Base-by-base conservation (phyloP, 2,888 invertebrate genomes). In the Apotomis turbidana region DNA sequence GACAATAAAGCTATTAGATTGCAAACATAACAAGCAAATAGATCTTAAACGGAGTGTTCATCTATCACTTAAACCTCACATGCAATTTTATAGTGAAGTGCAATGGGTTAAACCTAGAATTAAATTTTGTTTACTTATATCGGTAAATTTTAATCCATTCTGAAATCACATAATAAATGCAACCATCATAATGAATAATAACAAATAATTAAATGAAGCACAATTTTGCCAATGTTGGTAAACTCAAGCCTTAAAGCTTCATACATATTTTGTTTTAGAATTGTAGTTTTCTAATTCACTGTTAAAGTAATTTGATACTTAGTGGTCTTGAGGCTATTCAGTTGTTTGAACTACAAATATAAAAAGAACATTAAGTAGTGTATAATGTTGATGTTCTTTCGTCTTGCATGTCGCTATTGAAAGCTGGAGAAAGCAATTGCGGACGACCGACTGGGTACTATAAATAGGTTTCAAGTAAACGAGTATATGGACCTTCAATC, bases 361-460 rank as follows among this genome's bases (percentile, higher is more conserved):
- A 58, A 15, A 36, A 61, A 27, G 27, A 5, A 36, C 44, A 55
- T 27, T 41, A 64, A 55, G 44, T 44, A 55, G 64, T 64, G 46
- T 55, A 57, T 66, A 55, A 55, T 44, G 49, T 10, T 10, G 41
- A 8, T 64, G 54, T 41, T 41, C 60, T 63, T 64, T 70, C 63
- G 58, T 58, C 62, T 13, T 59, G 61, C 54, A 58, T 10, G 46
- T 55, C 44, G 36, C 46, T 57, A 51, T 55, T 54, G 52, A 58
- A 52, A 72, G 59, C 38, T 10, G 59, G 68, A 59, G 72, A 72
- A 72, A 72, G 72, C 68, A 46, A 68, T 62, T 58, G 44, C 62
- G 44, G 46, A 27, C 44, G 44, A 62, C 55, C 27, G 12, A 41
- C 46, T 12, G 13, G n/a, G n/a, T 52, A 52, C 41, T 59, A 6